Evolutionary conservation across 1,140 invertebrate species (phyloP), one percentile per base, ranked within the genome.

Genomic region (Penaeus chinensis): DNA sequence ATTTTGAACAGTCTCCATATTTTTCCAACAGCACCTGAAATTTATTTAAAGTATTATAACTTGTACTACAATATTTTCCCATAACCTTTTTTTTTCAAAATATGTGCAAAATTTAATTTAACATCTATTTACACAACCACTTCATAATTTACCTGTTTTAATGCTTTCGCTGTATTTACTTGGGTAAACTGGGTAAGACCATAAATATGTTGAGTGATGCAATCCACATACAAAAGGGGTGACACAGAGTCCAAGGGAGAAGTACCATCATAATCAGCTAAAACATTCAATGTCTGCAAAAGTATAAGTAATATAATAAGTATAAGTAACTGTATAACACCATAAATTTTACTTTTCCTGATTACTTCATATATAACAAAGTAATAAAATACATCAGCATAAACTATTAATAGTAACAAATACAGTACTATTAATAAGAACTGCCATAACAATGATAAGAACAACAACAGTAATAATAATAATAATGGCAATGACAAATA

Each of bases 21-120:
- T 97, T 97, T 83, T 96, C 94, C 91, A 95, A 95, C 2, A 98
- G 93, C 19, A 96, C 93, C 91, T 95, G 94, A 16, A 94, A 91
- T 19, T 97, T 89, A 90, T 89, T 90, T 27, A 32, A 81, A 86
- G 37, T 61, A 74, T n/a, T 11, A 69, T 69, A 54, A 81, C 54
- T 60, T 0, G 13, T n/a, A 80, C 19, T 60, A 80, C 22, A 22
- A n/a, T 62, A 22, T 18, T n/a, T 61, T 60, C 27, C 24, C 24
- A 77, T 77, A 22, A 18, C 54, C n/a, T 18, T 13, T 11, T 54
- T 54, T 71, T 20, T 69, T 69, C 66, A 69, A 69, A 11, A 4
- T 69, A 32, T 69, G 8, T 32, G 66, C n/a, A 71, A 24, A 19
- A 71, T 24, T 24, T 22, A 5, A 71, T 71, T 71, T 0, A 22